Base-by-base conservation (phyloP, 2,888 invertebrate species). In the Frankliniella fusca region DNA sequence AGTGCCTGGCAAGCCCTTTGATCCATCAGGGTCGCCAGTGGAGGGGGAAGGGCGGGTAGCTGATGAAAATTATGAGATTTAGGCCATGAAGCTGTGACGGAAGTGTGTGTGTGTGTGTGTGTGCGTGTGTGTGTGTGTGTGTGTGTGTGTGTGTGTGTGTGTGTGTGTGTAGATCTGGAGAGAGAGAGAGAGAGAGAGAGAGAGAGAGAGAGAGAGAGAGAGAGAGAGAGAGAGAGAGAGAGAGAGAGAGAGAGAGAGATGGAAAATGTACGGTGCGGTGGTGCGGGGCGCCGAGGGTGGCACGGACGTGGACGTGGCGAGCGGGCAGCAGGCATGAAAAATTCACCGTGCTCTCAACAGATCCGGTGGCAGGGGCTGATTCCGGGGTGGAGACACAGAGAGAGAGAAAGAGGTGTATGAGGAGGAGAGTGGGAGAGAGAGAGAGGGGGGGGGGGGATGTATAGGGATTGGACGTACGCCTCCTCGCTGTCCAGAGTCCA, bases 301-400 rank as follows among this genome's bases (percentile, higher is more conserved):
- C n/a, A n/a, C 54, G 15, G 54, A 15, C 54, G 54, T 15, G 54
- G 15, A 7, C 0, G 54, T 20, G 18, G 70, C 70, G 23, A 7
- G 70, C 7, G 70, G 27, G 27, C 23, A 11, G 70, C 70, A 61
- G 61, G n/a, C 70, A 76, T 76, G 27, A 76, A 76, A 76, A 76
- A 76, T 76, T 76, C 70, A 76, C 70, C 70, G 23, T 27, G 27
- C 70, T 76, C 70, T 76, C 70, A 76, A 23, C 70, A 76, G 70
- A 76, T 76, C 70, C 70, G 61, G 61, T 27, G 27, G 70, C 70
- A 10, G 54, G 18, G 54, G 23, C 70, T 76, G 70, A 76, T 76
- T 76, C 70, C 61, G 18, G n/a, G 18, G 61, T 0, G 61, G n/a
- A 18, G 61, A 7, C 20, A 18, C 18, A 61, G 61, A 61, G 61